Evolutionary conservation across 2,888 invertebrate species (phyloP), one percentile per base, ranked within the genome.

Genomic region (Norana najaformis): DNA sequence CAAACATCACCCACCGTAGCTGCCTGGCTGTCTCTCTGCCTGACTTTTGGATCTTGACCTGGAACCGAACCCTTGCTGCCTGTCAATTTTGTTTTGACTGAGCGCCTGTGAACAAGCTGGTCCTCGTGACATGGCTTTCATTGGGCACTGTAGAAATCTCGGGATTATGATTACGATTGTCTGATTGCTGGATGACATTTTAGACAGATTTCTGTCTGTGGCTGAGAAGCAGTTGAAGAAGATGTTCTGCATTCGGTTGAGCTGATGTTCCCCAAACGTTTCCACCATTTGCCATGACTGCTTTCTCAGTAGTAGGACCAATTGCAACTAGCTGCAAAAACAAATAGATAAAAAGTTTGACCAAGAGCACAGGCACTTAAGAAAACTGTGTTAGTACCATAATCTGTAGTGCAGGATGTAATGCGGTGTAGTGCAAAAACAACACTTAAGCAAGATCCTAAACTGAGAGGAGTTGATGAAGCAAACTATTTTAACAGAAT

Each of bases 261-360:
- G n/a, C 69, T n/a, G 69, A 69, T 69, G 69, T 69, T n/a, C 69
- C 69, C 69, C 69, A 69, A 13, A 69, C 69, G 30, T 4, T 69
- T 69, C 30, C 69, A 69, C 69, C 69, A n/a, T 69, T 69, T n/a
- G 69, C n/a, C 13, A n/a, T n/a, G 69, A 69, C n/a, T 2, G 69
- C 69, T 69, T 69, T 69, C 69, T 69, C 69, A 8, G 69, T 69
- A n/a, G 69, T 69, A n/a, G 69, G 69, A 69, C 69, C 69, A 69
- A 69, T 69, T 69, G 69, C 69, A n/a, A 69, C 69, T n/a, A 69
- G 69, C 69, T 69, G 69, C 30, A 69, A 69, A n/a, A 69, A 69
- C 69, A 30, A 11, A n/a, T n/a, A n/a, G 69, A 69, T 69, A n/a
- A 30, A 69, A n/a, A 30, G n/a, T n/a, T 16, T 6, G 69, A 69